Base-by-base conservation (phyloP, 2,797 vertebrate genomes). In the Acipenser transmontanus region DNA sequence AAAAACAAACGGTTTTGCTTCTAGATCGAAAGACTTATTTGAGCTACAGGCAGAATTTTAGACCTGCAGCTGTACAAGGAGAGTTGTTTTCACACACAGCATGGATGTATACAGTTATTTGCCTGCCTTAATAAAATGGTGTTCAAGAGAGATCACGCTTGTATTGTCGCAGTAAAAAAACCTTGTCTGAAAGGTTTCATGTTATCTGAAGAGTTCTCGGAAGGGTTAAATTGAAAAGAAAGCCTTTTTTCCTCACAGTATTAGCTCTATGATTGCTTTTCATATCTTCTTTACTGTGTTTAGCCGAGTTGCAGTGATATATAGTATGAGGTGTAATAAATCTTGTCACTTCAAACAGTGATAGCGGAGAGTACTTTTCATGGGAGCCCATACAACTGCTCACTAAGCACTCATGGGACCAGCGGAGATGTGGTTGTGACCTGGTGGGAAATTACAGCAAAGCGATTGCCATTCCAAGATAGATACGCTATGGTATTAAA, bases 211-310 rank as follows among this genome's bases (percentile, higher is more conserved):
- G 34, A 1, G 20, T 34, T 34, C 20, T 34, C 20, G 3, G 20
- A 34, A 34, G 20, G 34, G 34, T 34, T 34, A 34, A 4, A 34
- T 3, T 34, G 34, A 34, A 34, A 34, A 34, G 34, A 34, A 34
- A 34, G 34, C 7, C 17, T 0, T 34, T 71, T 61, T 75, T 70
- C 70, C 80, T 63, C 52, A 0, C 71, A 34, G 72, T 59, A 68
- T 83, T 81, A 81, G 77, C 77, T 78, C 69, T 78, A 63, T 80
- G 78, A 84, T 85, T 80, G 75, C 80, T 81, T 81, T 80, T 81
- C 75, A 69, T 81, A 76, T 76, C 81, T 82, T 84, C 80, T 81
- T 80, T 82, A 78, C 76, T 73, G 78, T 75, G 75, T 71, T 78
- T 82, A 81, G 73, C 57, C 12, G 76, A 82, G 76, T 76, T 77